Conservation (phyloP, 1,140 invertebrate species). For the Bilobella aurantiaca region DNA sequence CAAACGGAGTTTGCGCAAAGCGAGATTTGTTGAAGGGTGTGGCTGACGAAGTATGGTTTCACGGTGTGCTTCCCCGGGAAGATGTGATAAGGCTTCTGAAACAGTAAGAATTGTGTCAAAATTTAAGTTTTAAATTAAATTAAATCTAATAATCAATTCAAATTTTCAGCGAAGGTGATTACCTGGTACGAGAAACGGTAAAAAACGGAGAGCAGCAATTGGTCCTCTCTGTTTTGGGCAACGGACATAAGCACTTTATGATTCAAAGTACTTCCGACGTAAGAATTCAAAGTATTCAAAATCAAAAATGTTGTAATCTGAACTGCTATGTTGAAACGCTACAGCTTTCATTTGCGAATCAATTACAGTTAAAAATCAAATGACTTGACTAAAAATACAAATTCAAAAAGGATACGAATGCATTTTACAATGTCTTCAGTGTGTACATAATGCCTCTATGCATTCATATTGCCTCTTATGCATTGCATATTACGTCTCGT, state of each 20-base stretch:
- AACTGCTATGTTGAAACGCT: too few relatives aligned
- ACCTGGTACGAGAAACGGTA: slow-evolving; percentile 87
- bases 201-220: slow-evolving; percentile 83
- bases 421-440: too few relatives aligned
- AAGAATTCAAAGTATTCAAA: slow-evolving; percentile 30
- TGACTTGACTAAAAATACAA: too few relatives aligned
- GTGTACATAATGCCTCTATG: too few relatives aligned
- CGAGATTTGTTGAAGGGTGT: neutral
- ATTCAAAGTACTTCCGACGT: slow-evolving; percentile 86
- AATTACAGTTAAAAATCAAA: too few relatives aligned
- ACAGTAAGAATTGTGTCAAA: slow-evolving; percentile 18
- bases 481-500: too few relatives aligned
- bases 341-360: too few relatives aligned
- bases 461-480: too few relatives aligned
- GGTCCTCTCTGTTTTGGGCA: slow-evolving; percentile 90
- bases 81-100: slow-evolving; percentile 83
- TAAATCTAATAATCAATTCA: neutral
- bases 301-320: too few relatives aligned
- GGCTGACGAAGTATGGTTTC: slow-evolving; percentile 76
- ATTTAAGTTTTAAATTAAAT: neutral
- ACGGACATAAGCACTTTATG: slow-evolving; percentile 86
- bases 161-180: slow-evolving; percentile 68
- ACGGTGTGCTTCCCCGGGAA: slow-evolving; percentile 87
- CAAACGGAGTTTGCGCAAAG: neutral
- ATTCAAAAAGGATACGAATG: too few relatives aligned